Percentiles rank a stretch among this genome's conserved stretches.
phyloP scores from a whole-genome alignment of 2,797 vertebrate species.

The Cetoscarus ocellatus region DNA sequence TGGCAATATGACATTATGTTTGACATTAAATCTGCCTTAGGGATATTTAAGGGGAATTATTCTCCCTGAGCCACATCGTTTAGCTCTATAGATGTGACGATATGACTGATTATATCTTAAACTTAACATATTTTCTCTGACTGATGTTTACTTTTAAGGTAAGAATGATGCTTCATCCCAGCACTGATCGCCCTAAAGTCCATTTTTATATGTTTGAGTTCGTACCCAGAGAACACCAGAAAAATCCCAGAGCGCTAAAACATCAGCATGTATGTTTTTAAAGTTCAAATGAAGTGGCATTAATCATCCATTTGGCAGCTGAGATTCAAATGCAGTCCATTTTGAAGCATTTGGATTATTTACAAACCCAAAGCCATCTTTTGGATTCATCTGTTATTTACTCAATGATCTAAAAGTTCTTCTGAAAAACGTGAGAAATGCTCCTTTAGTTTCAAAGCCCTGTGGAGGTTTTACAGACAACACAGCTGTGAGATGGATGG shows the following conservation, averaged over 20 bases:
- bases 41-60: too few species aligned
- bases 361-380: neutral
- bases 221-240: neutral
- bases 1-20: too few species aligned
- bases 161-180: neutral
- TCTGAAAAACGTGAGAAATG: neutral
- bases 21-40: too few species aligned
- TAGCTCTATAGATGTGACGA: too few species aligned
- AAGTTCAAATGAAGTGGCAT: neutral
- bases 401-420: neutral
- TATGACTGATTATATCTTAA: too few species aligned
- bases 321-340: neutral
- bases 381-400: neutral
- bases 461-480: neutral
- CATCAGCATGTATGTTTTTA: neutral
- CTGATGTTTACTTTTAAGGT: neutral
- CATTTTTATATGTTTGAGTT: conserved; percentile 4
- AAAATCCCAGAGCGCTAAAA: neutral
- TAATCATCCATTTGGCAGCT: neutral
- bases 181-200: neutral
- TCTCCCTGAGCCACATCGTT: too few species aligned
- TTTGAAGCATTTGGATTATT: neutral
- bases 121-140: neutral
- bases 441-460: neutral
- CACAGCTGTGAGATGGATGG: neutral